Base-by-base conservation (phyloP, 2,113 vertebrate species). In the Limanda limanda region DNA sequence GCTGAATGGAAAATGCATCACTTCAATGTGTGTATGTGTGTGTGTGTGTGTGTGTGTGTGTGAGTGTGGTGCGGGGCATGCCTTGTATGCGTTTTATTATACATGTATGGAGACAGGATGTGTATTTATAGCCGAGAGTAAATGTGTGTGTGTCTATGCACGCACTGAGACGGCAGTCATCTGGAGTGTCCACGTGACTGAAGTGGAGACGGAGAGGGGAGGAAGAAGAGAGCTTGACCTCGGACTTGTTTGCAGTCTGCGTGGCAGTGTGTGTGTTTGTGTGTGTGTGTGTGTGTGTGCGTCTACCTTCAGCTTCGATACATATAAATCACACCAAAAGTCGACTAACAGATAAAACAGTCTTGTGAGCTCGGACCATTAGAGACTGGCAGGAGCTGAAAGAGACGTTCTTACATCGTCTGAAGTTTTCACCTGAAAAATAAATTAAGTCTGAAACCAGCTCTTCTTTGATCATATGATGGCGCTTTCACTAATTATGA, bases 51-150 rank as follows among this genome's bases (percentile, higher is more conserved):
- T 73, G 14, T 64, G 17, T 78, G 55, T 59, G 35, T 57, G 62
- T 31, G 37, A 37, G 62, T 11, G 21, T 15, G 14, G 18, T 40
- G 37, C 37, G 27, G 4, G 20, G 10, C 25, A 45, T 37, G 35
- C 23, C 15, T 20, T 57, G 61, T 63, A 59, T 83, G 71, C 62
- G 57, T 81, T 88, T 86, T 81, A 86, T 87, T 86, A 84, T 89
- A 68, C 62, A 58, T 88, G 79, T 80, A 78, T 71, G 71, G 85
- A 83, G 82, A 80, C 68, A 3, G 68, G 35, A 1, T 71, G 68
- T 78, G 61, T 90, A 90, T 91, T 91, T 86, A 88, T 89, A 87
- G 88, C 81, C n/a, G 0, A 27, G 69, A 71, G 55, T 71, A 14
- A 9, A 20, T 31, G 61, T 54, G 71, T 66, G 71, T 74, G 40